Evolutionary conservation across 2,888 invertebrate genomes (phyloP).

Genomic region (Idaea straminata): DNA sequence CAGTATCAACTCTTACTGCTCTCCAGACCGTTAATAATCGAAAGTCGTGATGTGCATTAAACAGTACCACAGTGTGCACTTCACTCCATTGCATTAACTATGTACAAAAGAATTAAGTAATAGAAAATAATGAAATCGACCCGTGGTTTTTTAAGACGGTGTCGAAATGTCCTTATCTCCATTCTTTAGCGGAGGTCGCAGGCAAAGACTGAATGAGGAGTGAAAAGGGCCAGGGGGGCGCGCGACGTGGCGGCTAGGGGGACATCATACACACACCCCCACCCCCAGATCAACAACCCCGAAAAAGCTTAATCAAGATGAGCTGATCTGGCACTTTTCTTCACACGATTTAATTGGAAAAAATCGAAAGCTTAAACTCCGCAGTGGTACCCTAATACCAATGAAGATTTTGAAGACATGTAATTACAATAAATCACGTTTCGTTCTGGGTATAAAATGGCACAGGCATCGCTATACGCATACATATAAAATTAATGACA

Average conservation of each 20-base stretch:
- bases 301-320: slow-evolving; percentile 66
- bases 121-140: background rate
- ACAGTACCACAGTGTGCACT: slow-evolving; percentile 9
- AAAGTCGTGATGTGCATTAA: slow-evolving; percentile 31
- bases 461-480: slow-evolving; percentile 29
- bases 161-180: slow-evolving; percentile 51
- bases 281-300: slow-evolving; percentile 71
- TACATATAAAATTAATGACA: slow-evolving; percentile 39
- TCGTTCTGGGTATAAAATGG: slow-evolving; percentile 41
- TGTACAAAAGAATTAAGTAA: slow-evolving; percentile 1
- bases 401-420: slow-evolving; percentile 3
- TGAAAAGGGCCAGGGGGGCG: slow-evolving; percentile 43
- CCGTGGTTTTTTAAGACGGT: slow-evolving; percentile 27
- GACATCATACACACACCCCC: slow-evolving; percentile 39
- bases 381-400: background rate
- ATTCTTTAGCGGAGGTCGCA: slow-evolving; percentile 65
- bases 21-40: slow-evolving; percentile 40
- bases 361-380: slow-evolving; percentile 29
- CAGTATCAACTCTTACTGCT: slow-evolving; percentile 34
- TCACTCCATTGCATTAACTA: slow-evolving; percentile 8
- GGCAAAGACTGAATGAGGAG: slow-evolving; percentile 60
- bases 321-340: slow-evolving; percentile 53
- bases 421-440: slow-evolving; percentile 36
- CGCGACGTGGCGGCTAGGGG: slow-evolving; percentile 27
- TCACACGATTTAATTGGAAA: slow-evolving; percentile 55